A percentile compares a stretch with the other conserved stretches of the same genome.
Conservation (phyloP, 1,140 invertebrate genomes). For the Saccostrea echinata region DNA sequence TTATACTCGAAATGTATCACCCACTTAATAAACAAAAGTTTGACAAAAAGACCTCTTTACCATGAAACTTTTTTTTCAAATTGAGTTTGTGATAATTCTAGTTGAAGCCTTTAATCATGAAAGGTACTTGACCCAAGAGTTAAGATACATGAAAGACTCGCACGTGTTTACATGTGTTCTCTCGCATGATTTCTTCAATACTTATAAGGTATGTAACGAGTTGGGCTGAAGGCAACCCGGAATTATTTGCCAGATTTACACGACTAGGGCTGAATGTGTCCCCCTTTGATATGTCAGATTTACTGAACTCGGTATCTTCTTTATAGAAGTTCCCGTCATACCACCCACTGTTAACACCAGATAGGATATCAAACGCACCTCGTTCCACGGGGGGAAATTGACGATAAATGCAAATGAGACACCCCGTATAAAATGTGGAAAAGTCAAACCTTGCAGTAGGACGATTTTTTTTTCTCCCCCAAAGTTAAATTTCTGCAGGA, state of each 20-base stretch:
- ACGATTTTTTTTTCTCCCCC: not conserved
- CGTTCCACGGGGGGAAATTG: not conserved
- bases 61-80: not conserved
- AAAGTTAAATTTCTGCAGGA: not conserved
- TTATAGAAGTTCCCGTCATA: not conserved
- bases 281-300: slow-evolving; percentile 16
- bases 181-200: not conserved
- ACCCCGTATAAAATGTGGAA: not conserved
- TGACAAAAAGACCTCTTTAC: slow-evolving; percentile 7
- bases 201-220: slow-evolving; percentile 30
- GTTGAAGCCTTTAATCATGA: slow-evolving; percentile 15
- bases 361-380: not conserved
- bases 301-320: not conserved
- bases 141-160: not conserved
- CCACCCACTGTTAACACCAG: slow-evolving; percentile 16
- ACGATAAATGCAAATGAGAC: slow-evolving; percentile 26
- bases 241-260: slow-evolving; percentile 16
- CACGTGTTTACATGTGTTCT: slow-evolving; percentile 6
- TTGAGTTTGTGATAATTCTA: not conserved
- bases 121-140: slow-evolving; percentile 27
- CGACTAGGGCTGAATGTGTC: not conserved
- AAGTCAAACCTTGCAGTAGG: not conserved
- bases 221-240: not conserved
- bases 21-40: slow-evolving; percentile 32
- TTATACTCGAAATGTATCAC: slow-evolving; percentile 31